Base-by-base conservation (phyloP, 1,140 invertebrate genomes). In the Megalopta genalis region DNA sequence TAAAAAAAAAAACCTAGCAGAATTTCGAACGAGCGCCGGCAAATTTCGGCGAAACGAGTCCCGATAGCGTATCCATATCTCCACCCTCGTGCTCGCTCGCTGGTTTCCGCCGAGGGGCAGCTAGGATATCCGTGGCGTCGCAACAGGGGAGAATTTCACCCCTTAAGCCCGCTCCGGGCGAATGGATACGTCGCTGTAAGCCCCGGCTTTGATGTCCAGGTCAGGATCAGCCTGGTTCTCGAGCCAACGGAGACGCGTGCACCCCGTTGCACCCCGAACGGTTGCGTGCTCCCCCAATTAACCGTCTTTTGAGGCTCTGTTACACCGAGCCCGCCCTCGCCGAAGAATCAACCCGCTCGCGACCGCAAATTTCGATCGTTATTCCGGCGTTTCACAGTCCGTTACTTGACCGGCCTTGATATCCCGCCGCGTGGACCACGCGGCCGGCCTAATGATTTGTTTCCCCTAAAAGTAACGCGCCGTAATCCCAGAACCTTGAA, bases 191-290 rank as follows among this genome's bases (percentile, higher is more conserved):
- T 80, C 83, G 85, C 86, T 85, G 86, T 84, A 87, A 86, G 83
- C 77, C 63, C 64, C 23, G 52, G 80, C 86, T 87, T 87, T 87
- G 86, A 87, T 87, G 86, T 87, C 85, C 82, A 87, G 82, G 85
- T 86, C 82, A 86, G 85, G 79, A 82, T 84, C 75, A 78, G 65
- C 62, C 71, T 37, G 72, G 66, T 77, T 83, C 80, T 85, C 82
- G 73, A 77, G 72, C 57, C 49, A 71, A 54, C 49, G 60, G 62
- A 52, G 68, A 60, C 54, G 62, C 69, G 69, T 72, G 49, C 76
- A 78, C 65, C 74, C 65, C 52, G 39, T 69, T 76, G 68, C 76
- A 77, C 70, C 69, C 69, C 60, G 18, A n/a, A 69, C 32, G 49
- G 27, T 37, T 42, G n/a, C 67, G 64, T 52, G 42, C 77, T 66